Conservation (phyloP, 1,140 invertebrate genomes). For the Drosophila triauraria region DNA sequence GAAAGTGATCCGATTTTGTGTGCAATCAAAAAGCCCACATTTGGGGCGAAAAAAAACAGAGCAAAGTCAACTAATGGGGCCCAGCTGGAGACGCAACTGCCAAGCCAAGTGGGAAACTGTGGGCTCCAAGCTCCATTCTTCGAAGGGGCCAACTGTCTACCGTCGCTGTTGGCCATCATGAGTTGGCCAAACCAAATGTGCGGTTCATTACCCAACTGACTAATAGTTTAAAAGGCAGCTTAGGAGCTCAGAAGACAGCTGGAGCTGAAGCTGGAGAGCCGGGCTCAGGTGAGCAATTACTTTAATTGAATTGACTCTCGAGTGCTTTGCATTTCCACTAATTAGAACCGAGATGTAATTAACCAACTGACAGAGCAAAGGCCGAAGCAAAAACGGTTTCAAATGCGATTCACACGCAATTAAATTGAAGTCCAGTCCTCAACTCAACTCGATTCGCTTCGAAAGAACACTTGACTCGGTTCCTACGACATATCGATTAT, state of each 20-base stretch:
- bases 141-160: constrained; percentile 14
- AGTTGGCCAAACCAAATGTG: constrained; percentile 46
- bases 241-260: constrained; percentile 4
- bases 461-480: constrained; percentile 63
- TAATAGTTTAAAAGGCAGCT: constrained; percentile 20
- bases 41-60: constrained; percentile 10
- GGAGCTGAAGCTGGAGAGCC: not conserved
- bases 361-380: constrained; percentile 22
- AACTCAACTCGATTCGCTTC: constrained; percentile 23
- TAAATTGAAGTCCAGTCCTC: constrained; percentile 46
- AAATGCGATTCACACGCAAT: constrained; percentile 64
- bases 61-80: constrained; percentile 35
- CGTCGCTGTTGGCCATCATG: constrained; percentile 30
- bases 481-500: constrained; percentile 62
- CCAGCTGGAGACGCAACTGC: constrained; percentile 43
- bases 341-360: constrained; percentile 57
- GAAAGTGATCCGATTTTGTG: constrained; percentile 25
- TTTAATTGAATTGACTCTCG: constrained; percentile 49
- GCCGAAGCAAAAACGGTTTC: constrained; percentile 42
- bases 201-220: constrained; percentile 38
- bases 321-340: constrained; percentile 61
- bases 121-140: constrained; percentile 13
- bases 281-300: constrained; percentile 37
- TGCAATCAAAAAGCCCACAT: constrained; percentile 45
- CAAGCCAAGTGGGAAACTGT: constrained; percentile 25